A percentile compares a stretch with the other conserved stretches of the same genome.
These are phyloP conservation scores for Chelonoidis abingdonii DNA, from an alignment of 2,113 vertebrate genomes.

Conservation along the genomic window DNA sequence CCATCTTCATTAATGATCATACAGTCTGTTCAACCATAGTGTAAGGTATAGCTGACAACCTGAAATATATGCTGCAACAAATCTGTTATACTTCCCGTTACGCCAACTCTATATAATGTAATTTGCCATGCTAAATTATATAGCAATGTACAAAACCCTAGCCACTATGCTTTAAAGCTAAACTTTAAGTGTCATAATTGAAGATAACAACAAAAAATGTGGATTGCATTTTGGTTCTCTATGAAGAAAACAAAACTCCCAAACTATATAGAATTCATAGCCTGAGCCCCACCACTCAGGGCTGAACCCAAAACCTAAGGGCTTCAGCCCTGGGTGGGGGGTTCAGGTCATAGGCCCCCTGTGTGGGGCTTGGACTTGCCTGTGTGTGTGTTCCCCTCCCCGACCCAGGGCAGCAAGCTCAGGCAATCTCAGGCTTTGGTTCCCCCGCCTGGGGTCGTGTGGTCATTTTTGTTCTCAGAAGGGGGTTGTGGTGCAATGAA, in stretches of 20 bases:
- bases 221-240: rapidly evolving
- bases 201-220: background rate
- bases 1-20: conserved; percentile 17
- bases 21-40: background rate
- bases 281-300: too few relatives aligned
- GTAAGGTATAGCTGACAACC: conserved; percentile 11
- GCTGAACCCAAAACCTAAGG: too few relatives aligned
- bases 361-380: too few relatives aligned
- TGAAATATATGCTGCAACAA: conserved; percentile 32
- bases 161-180: background rate
- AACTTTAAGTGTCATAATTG: background rate
- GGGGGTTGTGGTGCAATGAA: too few relatives aligned
- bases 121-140: background rate
- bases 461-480: too few relatives aligned
- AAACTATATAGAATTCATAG: conserved; percentile 5
- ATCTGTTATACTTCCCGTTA: background rate
- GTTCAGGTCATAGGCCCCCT: too few relatives aligned
- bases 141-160: background rate
- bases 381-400: too few relatives aligned
- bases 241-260: background rate
- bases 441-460: too few relatives aligned
- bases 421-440: too few relatives aligned
- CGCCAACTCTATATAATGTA: background rate
- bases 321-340: too few relatives aligned
- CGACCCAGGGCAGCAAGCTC: too few relatives aligned